phyloP scores from a whole-genome alignment of 2,888 invertebrate species.

The Agrotis puta region DNA sequence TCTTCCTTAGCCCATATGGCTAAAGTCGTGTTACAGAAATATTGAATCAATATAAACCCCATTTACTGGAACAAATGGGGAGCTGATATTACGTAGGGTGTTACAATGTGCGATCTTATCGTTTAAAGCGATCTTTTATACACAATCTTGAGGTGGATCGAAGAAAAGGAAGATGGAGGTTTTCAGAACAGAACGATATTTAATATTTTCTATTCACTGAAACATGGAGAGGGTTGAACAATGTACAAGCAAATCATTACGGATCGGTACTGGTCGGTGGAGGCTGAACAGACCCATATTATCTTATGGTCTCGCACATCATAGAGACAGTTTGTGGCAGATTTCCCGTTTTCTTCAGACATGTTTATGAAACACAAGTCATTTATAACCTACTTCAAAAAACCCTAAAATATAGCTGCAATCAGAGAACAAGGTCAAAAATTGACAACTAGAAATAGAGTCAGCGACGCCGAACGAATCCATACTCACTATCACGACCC shows the following conservation, averaged over 20 bases:
- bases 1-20: neutral
- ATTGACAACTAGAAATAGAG: slow-evolving; percentile 28
- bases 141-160: neutral
- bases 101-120: neutral
- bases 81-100: neutral
- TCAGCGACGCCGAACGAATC: slow-evolving; percentile 35
- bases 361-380: no score
- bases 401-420: neutral
- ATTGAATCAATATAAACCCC: neutral
- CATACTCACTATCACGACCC: slow-evolving; percentile 43
- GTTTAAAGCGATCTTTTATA: slow-evolving; percentile 11
- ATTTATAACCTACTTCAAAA: neutral
- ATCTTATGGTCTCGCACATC: no score
- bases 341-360: no score
- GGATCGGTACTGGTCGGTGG: no score
- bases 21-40: neutral
- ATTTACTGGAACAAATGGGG: neutral
- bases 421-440: slow-evolving; percentile 21
- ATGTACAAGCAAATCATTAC: no score
- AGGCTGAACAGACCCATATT: no score
- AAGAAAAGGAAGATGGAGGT: neutral
- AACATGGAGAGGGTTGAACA: no score
- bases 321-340: no score
- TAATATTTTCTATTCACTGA: neutral
- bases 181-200: neutral